Evolutionary conservation across 2,888 invertebrate genomes (phyloP), one percentile per base, ranked within the genome.

Genomic region (Nezara viridula): DNA sequence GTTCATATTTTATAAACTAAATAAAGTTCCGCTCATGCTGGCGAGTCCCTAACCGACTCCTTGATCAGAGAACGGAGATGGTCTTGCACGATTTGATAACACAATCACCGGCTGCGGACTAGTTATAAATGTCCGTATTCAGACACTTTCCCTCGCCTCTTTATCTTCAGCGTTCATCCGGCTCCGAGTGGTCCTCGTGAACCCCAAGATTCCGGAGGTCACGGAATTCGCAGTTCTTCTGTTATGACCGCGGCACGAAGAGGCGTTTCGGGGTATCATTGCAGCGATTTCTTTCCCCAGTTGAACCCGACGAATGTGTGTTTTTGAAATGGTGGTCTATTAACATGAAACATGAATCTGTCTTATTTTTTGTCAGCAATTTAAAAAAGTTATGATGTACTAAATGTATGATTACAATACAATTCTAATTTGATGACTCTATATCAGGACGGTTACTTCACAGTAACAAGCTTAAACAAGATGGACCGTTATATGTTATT

Each of bases 51-150:
- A 73, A 73, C 32, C 32, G 7, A 73, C 16, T 21, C 66, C 37
- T 73, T 73, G 21, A 73, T 73, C 66, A 37, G 14, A 7, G 37
- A 37, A 37, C 9, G 66, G 66, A 73, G 66, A 73, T 73, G 66
- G 66, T 73, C 37, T 37, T 73, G 66, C 66, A 73, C 66, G 66
- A 73, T 73, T 73, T 73, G 66, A 73, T 73, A 73, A 73, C 66
- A 73, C 66, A 73, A 73, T 73, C 66, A 73, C 66, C 66, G 37
- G 66, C 66, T 73, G 19, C 81, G n/a, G 81, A 81, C 81, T 81
- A 47, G 81, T 44, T 81, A 81, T 81, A 81, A 81, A 81, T 81
- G 81, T 81, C n/a, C 81, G 81, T 81, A 81, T 81, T 81, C 81
- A 81, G 44, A 81, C 44, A 81, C 81, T 81, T 81, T 81, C 81